Evolutionary conservation across 2,888 invertebrate species (phyloP), one percentile per base, ranked within the genome.

Genomic region (Tenthredo scrophulariae): DNA sequence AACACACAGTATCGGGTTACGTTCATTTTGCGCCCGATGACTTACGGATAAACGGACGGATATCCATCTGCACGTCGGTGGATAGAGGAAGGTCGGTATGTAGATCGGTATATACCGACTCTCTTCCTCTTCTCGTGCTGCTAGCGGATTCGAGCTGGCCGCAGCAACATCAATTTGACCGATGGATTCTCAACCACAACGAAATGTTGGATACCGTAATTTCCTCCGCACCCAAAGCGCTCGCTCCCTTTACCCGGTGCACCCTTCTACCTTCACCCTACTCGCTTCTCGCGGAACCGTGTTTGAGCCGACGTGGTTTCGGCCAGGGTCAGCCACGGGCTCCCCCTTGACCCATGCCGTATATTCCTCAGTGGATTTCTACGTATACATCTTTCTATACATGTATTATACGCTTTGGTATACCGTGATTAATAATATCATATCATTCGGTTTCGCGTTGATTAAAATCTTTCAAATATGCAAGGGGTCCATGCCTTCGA

Each of bases 161-260:
- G 75, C 86, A 84, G 85, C 85, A 87, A 85, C 85, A 88, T 89
- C 88, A 87, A 89, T 89, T 88, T 89, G 88, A 89, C 89, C 88
- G 88, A 89, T 89, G 88, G 87, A 87, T 87, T 87, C 87, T 88
- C 86, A 85, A 87, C 87, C 87, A 84, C 87, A 88, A 88, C 87
- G 87, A 87, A 88, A 89, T 85, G 87, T 88, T 87, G 86, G 86
- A 87, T 85, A 84, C 86, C 85, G 86, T 86, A 87, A 84, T 70
- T 83, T 83, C 67, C 83, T 67, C 65, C 83, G 67, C 83, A 29
- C 43, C 29, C 46, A 37, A 40, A 26, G 33, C 67, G n/a, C 67
- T 15, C 37, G 15, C 37, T 37, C 58, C 58, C 33, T 26, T 77
- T 33, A 9, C 29, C n/a, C 33, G 26, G 2, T 67, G 13, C 18